phyloP scores from a whole-genome alignment of 2,888 invertebrate genomes.

The Hedychridium roseum region DNA sequence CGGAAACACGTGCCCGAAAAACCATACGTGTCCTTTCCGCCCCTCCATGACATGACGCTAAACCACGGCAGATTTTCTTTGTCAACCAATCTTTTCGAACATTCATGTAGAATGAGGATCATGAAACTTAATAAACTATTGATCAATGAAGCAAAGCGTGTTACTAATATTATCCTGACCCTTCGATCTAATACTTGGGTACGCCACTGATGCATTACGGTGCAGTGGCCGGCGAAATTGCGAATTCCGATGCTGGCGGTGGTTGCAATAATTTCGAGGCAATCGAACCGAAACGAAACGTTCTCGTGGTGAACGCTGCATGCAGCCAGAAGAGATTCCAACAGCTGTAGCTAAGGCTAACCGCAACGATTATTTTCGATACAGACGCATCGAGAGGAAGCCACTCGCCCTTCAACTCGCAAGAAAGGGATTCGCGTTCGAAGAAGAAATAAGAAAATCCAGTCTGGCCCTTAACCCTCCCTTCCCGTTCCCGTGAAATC shows the following conservation, averaged over 20 bases:
- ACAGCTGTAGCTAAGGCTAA: slow-evolving; percentile 24
- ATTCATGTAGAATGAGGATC: too few relatives aligned
- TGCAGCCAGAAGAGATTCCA: slow-evolving; percentile 2
- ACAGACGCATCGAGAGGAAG: slow-evolving; percentile 5
- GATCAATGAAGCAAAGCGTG: too few relatives aligned
- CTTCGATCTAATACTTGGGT: too few relatives aligned
- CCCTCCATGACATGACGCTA: not conserved
- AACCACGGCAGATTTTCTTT: too few relatives aligned
- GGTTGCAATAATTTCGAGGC: slow-evolving; percentile 25
- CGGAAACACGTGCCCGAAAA: not conserved
- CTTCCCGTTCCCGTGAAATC: slow-evolving; percentile 19
- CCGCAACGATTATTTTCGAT: slow-evolving; percentile 34
- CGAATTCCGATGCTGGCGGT: slow-evolving; percentile 17
- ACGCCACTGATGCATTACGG: too few relatives aligned
- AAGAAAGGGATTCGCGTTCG: too few relatives aligned
- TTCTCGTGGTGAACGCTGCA: not conserved
- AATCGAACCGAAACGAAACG: slow-evolving; percentile 29
- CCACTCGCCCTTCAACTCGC: too few relatives aligned
- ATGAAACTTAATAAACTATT: too few relatives aligned
- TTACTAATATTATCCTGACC: too few relatives aligned
- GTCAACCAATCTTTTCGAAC: too few relatives aligned
- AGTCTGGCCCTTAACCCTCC: too few relatives aligned
- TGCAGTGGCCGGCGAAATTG: slow-evolving; percentile 16
- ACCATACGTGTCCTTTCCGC: not conserved
- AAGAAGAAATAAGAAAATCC: too few relatives aligned